Evolutionary conservation across 2,888 invertebrate genomes (phyloP).

Genomic region (Synergus japonicus): DNA sequence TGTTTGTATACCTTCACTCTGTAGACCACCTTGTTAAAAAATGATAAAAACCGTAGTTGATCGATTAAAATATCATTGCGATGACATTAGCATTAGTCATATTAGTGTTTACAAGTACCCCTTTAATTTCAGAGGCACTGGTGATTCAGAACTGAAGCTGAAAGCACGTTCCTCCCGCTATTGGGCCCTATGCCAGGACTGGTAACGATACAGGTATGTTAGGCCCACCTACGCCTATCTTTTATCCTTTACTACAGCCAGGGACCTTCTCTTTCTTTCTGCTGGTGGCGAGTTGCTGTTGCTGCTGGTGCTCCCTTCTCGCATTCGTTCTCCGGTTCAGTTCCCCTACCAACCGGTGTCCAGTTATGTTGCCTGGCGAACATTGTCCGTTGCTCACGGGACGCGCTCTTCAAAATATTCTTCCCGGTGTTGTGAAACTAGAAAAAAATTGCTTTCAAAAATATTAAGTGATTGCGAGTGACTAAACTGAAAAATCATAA

Average conservation of each 20-base stretch:
- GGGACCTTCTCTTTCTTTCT: constrained; percentile 48
- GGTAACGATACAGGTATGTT: not conserved
- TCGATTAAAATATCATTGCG: too few relatives aligned
- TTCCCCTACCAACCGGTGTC: constrained; percentile 76
- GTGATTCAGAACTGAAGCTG: too few relatives aligned
- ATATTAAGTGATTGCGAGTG: not conserved
- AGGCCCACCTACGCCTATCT: constrained; percentile 52
- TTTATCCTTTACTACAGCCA: constrained; percentile 48
- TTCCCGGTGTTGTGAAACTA: not conserved
- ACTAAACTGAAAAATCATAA: not conserved
- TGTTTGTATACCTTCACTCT: too few relatives aligned
- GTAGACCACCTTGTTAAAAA: too few relatives aligned
- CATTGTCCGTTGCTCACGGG: constrained; percentile 58
- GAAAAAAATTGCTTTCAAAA: not conserved
- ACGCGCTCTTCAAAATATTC: constrained; percentile 50
- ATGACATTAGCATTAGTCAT: too few relatives aligned
- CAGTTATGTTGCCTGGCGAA: constrained; percentile 76
- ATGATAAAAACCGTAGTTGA: too few relatives aligned
- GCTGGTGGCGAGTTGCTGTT: constrained; percentile 50
- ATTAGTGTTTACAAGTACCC: too few relatives aligned
- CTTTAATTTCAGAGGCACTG: too few relatives aligned
- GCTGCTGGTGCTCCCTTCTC: constrained; percentile 52
- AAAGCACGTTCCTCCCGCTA: too few relatives aligned
- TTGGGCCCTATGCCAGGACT: not conserved
- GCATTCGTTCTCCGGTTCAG: constrained; percentile 67